phyloP scores from a whole-genome alignment of 1,140 invertebrate genomes.

The Drosophila tristis region DNA sequence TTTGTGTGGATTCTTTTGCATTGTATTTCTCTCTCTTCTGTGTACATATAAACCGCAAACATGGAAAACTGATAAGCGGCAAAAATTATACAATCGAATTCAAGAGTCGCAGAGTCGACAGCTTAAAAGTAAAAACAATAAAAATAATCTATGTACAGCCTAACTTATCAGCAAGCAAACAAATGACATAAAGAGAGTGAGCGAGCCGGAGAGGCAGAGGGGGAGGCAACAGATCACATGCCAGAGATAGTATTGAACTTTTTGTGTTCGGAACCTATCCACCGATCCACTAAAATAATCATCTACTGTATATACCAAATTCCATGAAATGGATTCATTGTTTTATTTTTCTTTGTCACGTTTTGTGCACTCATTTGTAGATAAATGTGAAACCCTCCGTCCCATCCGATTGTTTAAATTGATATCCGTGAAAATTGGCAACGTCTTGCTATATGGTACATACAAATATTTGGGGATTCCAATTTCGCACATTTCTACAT shows the following conservation, averaged over 20 bases:
- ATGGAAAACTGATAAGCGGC: conserved; percentile 39
- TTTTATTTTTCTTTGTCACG: conserved; percentile 2
- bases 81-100: conserved; percentile 44
- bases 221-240: conserved; percentile 8
- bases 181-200: neutral
- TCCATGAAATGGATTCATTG: too few relatives aligned
- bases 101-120: conserved; percentile 11
- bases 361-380: conserved; percentile 2
- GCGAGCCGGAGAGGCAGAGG: neutral
- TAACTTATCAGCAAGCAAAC: conserved; percentile 41
- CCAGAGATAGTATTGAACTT: conserved; percentile 22
- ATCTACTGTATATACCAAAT: neutral
- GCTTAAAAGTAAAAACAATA: conserved; percentile 30
- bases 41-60: conserved; percentile 36
- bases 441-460: neutral
- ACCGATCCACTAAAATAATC: neutral
- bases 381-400: neutral
- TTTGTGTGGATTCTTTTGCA: neutral
- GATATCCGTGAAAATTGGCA: conserved; percentile 20
- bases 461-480: too few relatives aligned
- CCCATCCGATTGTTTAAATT: neutral
- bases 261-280: neutral
- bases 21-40: conserved; percentile 3
- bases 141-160: conserved; percentile 12
- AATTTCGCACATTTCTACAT: too few relatives aligned